Evolutionary conservation across 2,888 invertebrate genomes (phyloP).

Genomic region (Neria commutata): DNA sequence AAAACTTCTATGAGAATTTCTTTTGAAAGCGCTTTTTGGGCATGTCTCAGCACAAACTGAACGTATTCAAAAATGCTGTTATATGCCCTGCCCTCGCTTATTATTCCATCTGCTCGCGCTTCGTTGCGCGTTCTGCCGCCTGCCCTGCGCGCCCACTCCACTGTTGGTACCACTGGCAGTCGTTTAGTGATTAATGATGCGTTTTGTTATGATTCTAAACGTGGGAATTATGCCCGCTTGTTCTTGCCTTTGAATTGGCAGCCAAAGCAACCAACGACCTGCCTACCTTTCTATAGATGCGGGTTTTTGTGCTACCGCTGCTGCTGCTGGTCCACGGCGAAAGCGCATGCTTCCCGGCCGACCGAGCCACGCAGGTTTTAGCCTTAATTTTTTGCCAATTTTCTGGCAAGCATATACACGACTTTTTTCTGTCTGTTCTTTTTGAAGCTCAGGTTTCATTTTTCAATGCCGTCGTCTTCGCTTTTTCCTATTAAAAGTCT

Average conservation of each 20-base stretch:
- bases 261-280: conserved; percentile 29
- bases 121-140: conserved; percentile 9
- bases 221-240: conserved; percentile 46
- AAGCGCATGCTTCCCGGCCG: not conserved
- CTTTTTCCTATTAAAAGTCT: not conserved
- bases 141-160: conserved; percentile 14
- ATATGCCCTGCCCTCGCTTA: conserved; percentile 34
- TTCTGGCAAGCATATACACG: conserved; percentile 47
- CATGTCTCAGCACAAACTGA: too few species aligned
- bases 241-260: conserved; percentile 1
- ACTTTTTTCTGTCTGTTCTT: too few species aligned
- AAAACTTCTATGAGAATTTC: too few species aligned
- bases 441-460: conserved; percentile 1
- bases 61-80: conserved; percentile 29
- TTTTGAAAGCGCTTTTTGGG: not conserved
- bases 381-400: conserved; percentile 30
- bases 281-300: too few species aligned
- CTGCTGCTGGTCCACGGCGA: not conserved
- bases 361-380: conserved; percentile 43
- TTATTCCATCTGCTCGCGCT: not conserved
- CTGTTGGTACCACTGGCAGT: conserved; percentile 5
- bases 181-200: conserved; percentile 54
- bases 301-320: conserved; percentile 28
- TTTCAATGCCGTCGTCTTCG: not conserved
- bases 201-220: conserved; percentile 58